Conservation (phyloP, 2,888 invertebrate genomes). For the Heliconius erato region DNA sequence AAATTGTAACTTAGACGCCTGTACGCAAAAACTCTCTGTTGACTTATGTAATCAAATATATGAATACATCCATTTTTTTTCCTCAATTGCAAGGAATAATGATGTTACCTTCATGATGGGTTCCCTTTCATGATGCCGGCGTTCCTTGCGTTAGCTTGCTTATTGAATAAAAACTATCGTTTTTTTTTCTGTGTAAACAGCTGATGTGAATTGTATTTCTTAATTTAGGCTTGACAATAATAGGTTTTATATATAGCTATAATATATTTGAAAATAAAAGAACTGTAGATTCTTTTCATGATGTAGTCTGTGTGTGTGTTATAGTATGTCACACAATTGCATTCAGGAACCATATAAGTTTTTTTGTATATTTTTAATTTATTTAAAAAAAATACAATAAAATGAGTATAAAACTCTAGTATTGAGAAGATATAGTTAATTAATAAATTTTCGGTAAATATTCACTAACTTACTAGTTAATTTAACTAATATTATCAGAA, state of each 20-base stretch:
- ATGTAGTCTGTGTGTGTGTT: no score
- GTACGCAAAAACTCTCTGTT: slow-evolving; percentile 47
- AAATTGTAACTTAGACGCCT: slow-evolving; percentile 50
- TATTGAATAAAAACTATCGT: slow-evolving; percentile 33
- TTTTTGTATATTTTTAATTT: no score
- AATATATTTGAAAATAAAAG: not conserved
- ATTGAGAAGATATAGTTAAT: no score
- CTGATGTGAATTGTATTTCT: slow-evolving; percentile 8
- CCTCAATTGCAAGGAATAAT: slow-evolving; percentile 40
- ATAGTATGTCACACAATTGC: no score
- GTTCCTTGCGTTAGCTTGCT: slow-evolving; percentile 11
- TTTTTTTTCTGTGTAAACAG: slow-evolving; percentile 14
- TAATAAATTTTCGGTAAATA: no score
- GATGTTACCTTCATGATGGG: slow-evolving; percentile 41
- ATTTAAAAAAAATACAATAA: no score
- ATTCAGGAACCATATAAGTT: no score
- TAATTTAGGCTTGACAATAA: slow-evolving; percentile 2
- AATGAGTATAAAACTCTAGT: no score
- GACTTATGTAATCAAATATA: slow-evolving; percentile 48
- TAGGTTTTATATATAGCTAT: no score
- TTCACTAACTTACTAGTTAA: no score
- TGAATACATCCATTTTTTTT: slow-evolving; percentile 41
- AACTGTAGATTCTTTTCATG: not conserved
- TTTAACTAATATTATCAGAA: no score
- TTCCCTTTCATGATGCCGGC: slow-evolving; percentile 33